Base-by-base conservation (phyloP, 2,113 vertebrate species). In the Cyprinodon brontotheroides region DNA sequence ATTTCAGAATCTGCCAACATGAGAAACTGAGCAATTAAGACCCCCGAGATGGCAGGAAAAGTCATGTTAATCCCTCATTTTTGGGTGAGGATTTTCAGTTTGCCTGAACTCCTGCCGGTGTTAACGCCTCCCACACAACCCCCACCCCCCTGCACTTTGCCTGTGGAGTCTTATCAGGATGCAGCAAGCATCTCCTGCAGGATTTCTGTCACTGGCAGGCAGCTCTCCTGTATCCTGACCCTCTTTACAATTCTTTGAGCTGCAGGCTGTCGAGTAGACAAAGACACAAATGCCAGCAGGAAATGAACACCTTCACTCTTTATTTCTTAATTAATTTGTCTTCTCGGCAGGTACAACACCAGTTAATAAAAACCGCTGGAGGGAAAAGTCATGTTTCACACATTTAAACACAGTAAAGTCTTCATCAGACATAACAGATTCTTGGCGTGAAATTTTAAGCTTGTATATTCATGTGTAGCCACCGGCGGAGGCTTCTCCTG, bases 271-370 rank as follows among this genome's bases (percentile, higher is more conserved):
- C 20, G 20, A 65, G 79, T 48, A 75, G 68, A 87, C 67, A 83
- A 80, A 85, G 17, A 79, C 71, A 83, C 70, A 87, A 85, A 83
- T 43, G 67, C 50, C 71, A 83, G 66, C 57, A 76, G 81, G 73
- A 89, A 91, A 92, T 88, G 53, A 89, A 88, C 75, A 82, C 70
- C 73, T 70, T 79, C 66, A 47, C 87, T 64, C 82, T 87, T 86
- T 83, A 86, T 86, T 87, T 48, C 72, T 66, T 76, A 69, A 84
- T 89, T 86, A 85, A 87, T 90, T 87, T 78, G 68, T 90, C 77
- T 79, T 87, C 74, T 83, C 86, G 81, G 77, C 84, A 87, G 85
- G 65, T 83, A 82, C 78, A 88, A 81, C 62, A 81, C 61, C 84
- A 78, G 81, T 81, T 61, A 78, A 86, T 79, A 11, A 82, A 89